Percentiles rank a stretch among this genome's conserved stretches.
Conservation (phyloP, 2,797 vertebrate species). For the Schizopygopsis pylzovi region DNA sequence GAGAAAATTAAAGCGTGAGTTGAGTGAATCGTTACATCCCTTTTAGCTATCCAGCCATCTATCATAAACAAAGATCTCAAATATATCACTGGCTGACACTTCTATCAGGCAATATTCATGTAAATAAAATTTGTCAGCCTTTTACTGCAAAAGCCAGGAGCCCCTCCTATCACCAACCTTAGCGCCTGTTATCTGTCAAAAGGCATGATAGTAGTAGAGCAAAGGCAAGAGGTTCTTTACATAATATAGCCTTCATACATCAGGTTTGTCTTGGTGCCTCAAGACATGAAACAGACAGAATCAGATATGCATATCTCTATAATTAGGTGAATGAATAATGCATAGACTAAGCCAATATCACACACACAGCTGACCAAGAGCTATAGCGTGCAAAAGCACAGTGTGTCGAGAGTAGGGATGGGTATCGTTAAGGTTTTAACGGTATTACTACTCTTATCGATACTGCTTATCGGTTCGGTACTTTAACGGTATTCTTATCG, state of each 20-base stretch:
- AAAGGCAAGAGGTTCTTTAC: slow-evolving; percentile 17
- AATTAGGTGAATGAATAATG: slow-evolving; percentile 64
- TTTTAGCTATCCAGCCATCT: background rate
- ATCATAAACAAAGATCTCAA: slow-evolving; percentile 1
- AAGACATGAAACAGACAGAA: slow-evolving; percentile 55
- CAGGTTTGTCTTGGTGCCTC: slow-evolving; percentile 54
- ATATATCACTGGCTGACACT: background rate
- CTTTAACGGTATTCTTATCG: too few relatives aligned
- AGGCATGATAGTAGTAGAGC: slow-evolving; percentile 18
- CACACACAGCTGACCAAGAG: slow-evolving; percentile 42
- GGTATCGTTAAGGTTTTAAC: too few relatives aligned
- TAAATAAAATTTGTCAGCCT: slow-evolving; percentile 6
- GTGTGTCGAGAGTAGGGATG: slow-evolving; percentile 19
- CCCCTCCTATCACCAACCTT: background rate
- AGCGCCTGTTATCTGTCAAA: slow-evolving; percentile 1
- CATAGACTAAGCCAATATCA: slow-evolving; percentile 57
- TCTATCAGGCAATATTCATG: slow-evolving; percentile 5
- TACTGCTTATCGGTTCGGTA: too few relatives aligned
- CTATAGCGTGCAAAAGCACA: slow-evolving; percentile 3
- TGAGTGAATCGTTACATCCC: too few relatives aligned
- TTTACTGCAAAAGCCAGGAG: background rate
- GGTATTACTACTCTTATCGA: too few relatives aligned
- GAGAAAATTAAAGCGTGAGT: too few relatives aligned
- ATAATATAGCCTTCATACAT: slow-evolving; percentile 52
- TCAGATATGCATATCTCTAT: slow-evolving; percentile 62